Base-by-base conservation (phyloP, 2,888 invertebrate species). In the Notodonta dromedarius region DNA sequence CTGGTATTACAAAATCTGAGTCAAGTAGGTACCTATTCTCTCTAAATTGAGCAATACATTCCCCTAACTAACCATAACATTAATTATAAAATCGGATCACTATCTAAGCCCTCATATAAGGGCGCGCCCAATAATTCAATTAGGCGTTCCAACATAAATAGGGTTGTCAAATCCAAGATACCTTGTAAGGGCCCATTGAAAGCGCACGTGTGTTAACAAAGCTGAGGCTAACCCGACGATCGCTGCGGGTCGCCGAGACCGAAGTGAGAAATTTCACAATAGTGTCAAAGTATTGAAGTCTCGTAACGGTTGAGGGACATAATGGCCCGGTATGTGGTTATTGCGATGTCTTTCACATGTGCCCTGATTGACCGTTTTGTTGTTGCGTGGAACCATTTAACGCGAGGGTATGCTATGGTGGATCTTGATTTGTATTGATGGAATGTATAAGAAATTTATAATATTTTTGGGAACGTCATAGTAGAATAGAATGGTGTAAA, bases 201-300 rank as follows among this genome's bases (percentile, higher is more conserved):
- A 66, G 76, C 85, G 89, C 93, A 93, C 92, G 93, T 93, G 93
- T 85, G 83, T 80, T 71, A 67, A 92, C 90, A 92, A 92, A 85
- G 65, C 73, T 73, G 77, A 74, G 83, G 78, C 83, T 81, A 87
- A 85, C 86, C 84, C 82, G 80, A 79, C 82, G 76, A 71, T 76
- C 86, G 84, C 90, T 87, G 91, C 90, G 91, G 89, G 92, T 89
- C 83, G 88, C 83, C 87, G 63, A 76, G 73, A 71, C 78, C 83
- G 72, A 85, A 88, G 87, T 86, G 89, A 88, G 89, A 89, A 87
- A 78, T 82, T 88, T 88, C 87, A 90, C 90, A 89, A 91, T 88
- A 84, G 85, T 90, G 91, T 90, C 89, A 86, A 84, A 89, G 84
- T 87, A 87, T 88, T 87, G 84, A 84, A 79, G 71, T 80, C 82